A percentile compares a stretch with the other conserved stretches of the same genome.
These are phyloP conservation scores for Endotricha flammealis DNA, from an alignment of 2,888 invertebrate species.

Conservation along the genomic window DNA sequence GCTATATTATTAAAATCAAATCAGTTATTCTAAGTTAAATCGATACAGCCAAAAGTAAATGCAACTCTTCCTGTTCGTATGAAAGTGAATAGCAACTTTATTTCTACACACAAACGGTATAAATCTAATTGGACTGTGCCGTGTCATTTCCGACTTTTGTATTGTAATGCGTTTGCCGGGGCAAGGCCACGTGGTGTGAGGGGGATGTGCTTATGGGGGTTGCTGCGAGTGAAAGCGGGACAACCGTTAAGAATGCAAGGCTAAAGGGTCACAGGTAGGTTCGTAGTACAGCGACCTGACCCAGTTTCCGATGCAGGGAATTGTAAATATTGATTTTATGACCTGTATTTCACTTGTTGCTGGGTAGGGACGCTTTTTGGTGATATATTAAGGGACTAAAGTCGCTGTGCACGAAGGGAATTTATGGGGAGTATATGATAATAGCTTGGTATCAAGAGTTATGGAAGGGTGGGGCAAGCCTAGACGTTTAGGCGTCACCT, in stretches of 20 bases:
- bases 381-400: constrained; percentile 18
- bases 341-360: constrained; percentile 66
- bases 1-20: constrained; percentile 53
- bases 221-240: constrained; percentile 34
- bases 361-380: constrained; percentile 28
- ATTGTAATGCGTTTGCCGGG: constrained; percentile 52
- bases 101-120: constrained; percentile 31
- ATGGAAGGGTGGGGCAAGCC: no score
- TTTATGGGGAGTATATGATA: no score
- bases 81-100: constrained; percentile 32
- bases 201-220: constrained; percentile 33
- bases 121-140: constrained; percentile 46
- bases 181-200: constrained; percentile 54
- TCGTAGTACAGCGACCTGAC: constrained; percentile 61
- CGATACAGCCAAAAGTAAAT: constrained; percentile 44
- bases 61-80: constrained; percentile 34
- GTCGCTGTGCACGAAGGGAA: no score
- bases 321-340: constrained; percentile 72
- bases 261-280: constrained; percentile 65
- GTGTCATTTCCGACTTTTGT: constrained; percentile 64
- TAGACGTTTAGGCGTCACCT: no score
- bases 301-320: constrained; percentile 64
- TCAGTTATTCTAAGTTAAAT: constrained; percentile 45
- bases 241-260: constrained; percentile 58
- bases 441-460: no score